Evolutionary conservation across 37 sponge, comb jelly and placozoan species (phyloP).

Genomic region (Oscarella lobularis): DNA sequence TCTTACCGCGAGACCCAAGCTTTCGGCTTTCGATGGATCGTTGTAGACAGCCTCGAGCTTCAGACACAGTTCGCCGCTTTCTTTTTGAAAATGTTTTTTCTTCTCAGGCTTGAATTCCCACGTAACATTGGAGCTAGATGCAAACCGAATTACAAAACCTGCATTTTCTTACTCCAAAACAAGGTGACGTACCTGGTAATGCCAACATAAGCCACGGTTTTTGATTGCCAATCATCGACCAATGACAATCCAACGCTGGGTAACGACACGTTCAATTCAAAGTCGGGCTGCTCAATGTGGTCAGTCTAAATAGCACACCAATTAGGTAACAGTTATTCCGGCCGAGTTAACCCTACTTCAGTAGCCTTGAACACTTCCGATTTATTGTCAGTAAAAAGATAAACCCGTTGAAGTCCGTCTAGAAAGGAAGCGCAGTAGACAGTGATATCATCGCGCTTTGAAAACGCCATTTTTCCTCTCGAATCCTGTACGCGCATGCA

Average conservation of each 20-base stretch:
- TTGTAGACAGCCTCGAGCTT: neutral
- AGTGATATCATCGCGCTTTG: no score
- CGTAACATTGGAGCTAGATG: neutral
- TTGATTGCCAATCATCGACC: neutral
- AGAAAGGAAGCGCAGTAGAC: constrained; percentile 60
- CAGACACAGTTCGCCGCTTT: neutral
- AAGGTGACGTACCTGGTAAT: neutral
- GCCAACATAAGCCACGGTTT: neutral
- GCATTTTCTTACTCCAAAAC: neutral
- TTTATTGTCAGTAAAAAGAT: constrained; percentile 50
- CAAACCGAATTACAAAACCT: neutral
- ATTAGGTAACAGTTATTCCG: neutral
- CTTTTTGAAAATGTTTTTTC: neutral
- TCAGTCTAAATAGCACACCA: neutral
- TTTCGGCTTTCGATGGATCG: neutral
- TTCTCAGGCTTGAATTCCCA: neutral
- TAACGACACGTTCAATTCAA: neutral
- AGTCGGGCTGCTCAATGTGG: neutral
- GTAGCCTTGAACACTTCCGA: constrained; percentile 13
- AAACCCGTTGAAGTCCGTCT: constrained; percentile 61
- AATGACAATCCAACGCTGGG: neutral
- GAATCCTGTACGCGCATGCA: no score
- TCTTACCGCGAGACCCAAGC: neutral
- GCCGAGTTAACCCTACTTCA: no score
- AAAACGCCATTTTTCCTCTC: no score